phyloP scores from a whole-genome alignment of 1,140 invertebrate genomes.

The Drosophila parvula region DNA sequence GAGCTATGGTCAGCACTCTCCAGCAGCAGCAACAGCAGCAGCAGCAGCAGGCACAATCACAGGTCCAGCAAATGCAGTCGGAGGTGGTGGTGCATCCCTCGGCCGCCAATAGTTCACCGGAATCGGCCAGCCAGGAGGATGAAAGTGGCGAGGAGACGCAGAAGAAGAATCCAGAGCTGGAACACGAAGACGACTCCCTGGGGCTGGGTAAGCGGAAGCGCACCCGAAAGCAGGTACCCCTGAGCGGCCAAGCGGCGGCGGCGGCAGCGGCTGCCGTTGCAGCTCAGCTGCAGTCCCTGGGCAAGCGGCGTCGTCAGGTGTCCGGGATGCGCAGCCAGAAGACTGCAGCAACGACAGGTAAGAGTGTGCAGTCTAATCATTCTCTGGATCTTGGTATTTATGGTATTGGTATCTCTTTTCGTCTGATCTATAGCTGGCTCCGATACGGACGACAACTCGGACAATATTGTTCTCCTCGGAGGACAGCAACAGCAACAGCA shows the following conservation, averaged over 20 bases:
- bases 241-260: constrained; percentile 25
- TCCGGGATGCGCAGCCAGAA: constrained; percentile 57
- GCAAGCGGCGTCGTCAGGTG: constrained; percentile 63
- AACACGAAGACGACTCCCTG: constrained; percentile 25
- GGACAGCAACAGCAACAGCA: constrained; percentile 51
- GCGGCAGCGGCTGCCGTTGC: constrained; percentile 41
- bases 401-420: not conserved
- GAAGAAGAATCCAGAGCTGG: constrained; percentile 58
- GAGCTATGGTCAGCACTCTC: not conserved
- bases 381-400: not conserved
- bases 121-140: constrained; percentile 80
- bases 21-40: constrained; percentile 9
- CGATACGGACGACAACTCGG: constrained; percentile 84
- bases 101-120: constrained; percentile 69
- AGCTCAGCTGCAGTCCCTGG: constrained; percentile 53
- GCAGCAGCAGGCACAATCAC: constrained; percentile 3
- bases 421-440: constrained; percentile 64
- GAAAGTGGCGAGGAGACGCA: constrained; percentile 75
- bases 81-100: constrained; percentile 15
- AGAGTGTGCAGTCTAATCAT: constrained; percentile 17
- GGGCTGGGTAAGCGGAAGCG: constrained; percentile 85
- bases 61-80: not conserved
- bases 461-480: constrained; percentile 54
- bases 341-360: constrained; percentile 56
- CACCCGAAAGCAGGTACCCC: constrained; percentile 83